phyloP scores from a whole-genome alignment of 1,140 invertebrate species.

The Brachystomella parvula region DNA sequence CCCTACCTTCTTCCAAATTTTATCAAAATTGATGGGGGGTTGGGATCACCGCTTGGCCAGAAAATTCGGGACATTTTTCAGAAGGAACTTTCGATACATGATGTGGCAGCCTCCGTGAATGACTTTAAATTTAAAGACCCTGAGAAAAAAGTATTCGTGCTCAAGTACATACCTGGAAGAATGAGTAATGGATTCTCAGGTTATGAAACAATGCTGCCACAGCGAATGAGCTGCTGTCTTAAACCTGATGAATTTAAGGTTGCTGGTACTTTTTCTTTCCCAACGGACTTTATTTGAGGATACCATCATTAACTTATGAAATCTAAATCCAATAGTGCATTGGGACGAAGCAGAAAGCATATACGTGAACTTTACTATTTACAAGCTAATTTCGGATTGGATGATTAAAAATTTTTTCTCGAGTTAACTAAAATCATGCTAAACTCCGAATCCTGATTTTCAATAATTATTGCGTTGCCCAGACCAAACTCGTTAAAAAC shows the following conservation, averaged over 20 bases:
- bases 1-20: conserved; percentile 25
- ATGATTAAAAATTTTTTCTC: no score
- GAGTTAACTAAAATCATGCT: no score
- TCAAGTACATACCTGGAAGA: conserved; percentile 32
- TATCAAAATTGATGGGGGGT: conserved; percentile 32
- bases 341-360: no score
- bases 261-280: conserved; percentile 32
- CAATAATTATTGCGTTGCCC: no score
- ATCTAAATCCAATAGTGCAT: no score
- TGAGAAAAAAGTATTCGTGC: conserved; percentile 29
- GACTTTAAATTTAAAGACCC: conserved; percentile 35
- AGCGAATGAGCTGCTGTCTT: conserved; percentile 35
- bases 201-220: conserved; percentile 26
- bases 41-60: conserved; percentile 24
- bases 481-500: no score
- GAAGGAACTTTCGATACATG: conserved; percentile 26
- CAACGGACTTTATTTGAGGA: conserved; percentile 27
- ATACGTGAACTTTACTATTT: no score
- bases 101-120: conserved; percentile 19
- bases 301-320: no score
- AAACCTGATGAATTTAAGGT: conserved; percentile 29
- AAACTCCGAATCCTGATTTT: no score
- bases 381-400: no score
- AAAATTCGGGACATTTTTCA: conserved; percentile 33
- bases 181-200: background rate